A percentile compares a stretch with the other conserved stretches of the same genome.
phyloP scores from a whole-genome alignment of 2,797 vertebrate genomes.

The Anabas testudineus region DNA sequence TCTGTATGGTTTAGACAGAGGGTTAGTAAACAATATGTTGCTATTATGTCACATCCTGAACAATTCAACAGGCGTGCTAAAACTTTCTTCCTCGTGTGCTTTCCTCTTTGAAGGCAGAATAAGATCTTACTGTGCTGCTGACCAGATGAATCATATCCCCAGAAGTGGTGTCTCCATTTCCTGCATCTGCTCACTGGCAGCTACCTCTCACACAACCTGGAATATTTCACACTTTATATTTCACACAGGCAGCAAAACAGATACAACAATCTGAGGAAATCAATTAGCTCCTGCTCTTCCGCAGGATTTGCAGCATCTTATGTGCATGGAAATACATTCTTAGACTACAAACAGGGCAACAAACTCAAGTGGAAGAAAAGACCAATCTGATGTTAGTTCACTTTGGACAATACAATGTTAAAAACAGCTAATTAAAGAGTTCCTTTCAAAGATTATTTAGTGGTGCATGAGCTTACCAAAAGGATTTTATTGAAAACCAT shows the following conservation, averaged over 20 bases:
- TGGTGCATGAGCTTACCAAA: too few species aligned
- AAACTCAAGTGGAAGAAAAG: neutral
- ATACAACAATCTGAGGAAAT: neutral
- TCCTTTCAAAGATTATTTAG: too few species aligned
- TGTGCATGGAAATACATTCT: neutral
- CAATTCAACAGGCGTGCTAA: constrained; percentile 53
- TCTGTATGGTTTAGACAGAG: constrained; percentile 31
- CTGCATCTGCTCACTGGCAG: constrained; percentile 52
- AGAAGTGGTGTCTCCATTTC: constrained; percentile 51
- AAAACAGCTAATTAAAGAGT: too few species aligned
- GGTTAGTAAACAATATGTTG: constrained; percentile 19
- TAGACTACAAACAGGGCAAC: too few species aligned
- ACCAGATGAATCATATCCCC: constrained; percentile 55
- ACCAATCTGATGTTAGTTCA: too few species aligned
- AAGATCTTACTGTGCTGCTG: constrained; percentile 26
- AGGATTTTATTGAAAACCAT: too few species aligned
- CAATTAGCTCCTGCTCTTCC: neutral
- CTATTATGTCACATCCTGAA: constrained; percentile 43
- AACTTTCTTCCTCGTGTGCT: constrained; percentile 10
- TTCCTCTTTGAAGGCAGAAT: constrained; percentile 28
- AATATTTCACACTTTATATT: constrained; percentile 9
- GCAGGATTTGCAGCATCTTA: neutral
- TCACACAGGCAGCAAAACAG: constrained; percentile 1
- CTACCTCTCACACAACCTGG: constrained; percentile 4
- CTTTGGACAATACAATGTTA: too few species aligned